phyloP scores from a whole-genome alignment of 1,140 invertebrate species.

The Cotesia vestalis region DNA sequence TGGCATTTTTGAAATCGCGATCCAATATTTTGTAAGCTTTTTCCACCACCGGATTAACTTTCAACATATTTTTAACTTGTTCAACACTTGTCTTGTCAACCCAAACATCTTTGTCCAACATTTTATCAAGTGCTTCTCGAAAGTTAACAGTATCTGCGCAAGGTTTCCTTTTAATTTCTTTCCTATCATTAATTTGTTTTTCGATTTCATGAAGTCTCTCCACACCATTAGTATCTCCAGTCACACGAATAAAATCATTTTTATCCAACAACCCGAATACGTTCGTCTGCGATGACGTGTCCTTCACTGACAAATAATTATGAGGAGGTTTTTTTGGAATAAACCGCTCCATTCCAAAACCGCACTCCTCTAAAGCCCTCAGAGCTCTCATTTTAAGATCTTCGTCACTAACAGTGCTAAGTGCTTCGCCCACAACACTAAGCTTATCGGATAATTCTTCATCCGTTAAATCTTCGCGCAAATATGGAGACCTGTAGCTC shows the following conservation, averaged over 20 bases:
- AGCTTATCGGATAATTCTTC: conserved; percentile 25
- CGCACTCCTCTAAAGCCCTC: conserved; percentile 35
- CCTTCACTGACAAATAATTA: conserved; percentile 32
- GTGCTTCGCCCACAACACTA: conserved; percentile 34
- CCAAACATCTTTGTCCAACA: conserved; percentile 9
- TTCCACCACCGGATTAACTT: conserved; percentile 13
- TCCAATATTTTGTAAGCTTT: conserved; percentile 27
- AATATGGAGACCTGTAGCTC: neutral
- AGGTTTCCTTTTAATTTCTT: neutral
- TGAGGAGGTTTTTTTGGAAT: conserved; percentile 21
- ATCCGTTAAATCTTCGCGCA: neutral
- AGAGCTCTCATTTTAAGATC: conserved; percentile 34
- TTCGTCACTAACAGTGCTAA: conserved; percentile 33
- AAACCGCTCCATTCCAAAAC: conserved; percentile 32
- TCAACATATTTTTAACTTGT: conserved; percentile 24
- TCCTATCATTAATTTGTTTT: neutral
- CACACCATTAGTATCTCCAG: neutral
- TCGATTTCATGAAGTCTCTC: neutral
- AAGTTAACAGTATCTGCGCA: neutral
- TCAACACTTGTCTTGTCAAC: conserved; percentile 21
- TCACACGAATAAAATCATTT: conserved; percentile 1
- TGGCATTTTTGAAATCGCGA: conserved; percentile 31
- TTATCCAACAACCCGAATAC: conserved; percentile 33
- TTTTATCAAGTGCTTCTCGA: neutral
- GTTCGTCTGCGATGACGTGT: conserved; percentile 33